phyloP scores from a whole-genome alignment of 2,888 invertebrate genomes.

The Rhorus exstirpatorius region DNA sequence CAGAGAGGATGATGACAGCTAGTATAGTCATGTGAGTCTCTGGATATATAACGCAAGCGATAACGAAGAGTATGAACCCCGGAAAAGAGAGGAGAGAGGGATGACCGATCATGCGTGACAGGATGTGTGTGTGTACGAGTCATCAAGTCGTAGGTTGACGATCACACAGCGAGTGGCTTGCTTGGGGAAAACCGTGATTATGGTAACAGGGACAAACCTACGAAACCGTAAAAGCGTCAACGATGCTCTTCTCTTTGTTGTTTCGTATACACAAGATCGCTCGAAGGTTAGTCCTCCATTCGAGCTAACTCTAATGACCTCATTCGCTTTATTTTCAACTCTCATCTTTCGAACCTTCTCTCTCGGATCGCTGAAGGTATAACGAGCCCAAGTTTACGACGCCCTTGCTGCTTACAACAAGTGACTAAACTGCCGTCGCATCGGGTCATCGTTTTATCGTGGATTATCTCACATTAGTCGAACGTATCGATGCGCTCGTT shows the following conservation, averaged over 20 bases:
- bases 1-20: background rate
- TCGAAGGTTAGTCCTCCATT: slow-evolving; percentile 8
- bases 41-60: too few species aligned
- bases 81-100: background rate
- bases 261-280: slow-evolving; percentile 4
- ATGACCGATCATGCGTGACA: slow-evolving; percentile 13
- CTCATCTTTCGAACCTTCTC: slow-evolving; percentile 4
- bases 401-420: too few species aligned
- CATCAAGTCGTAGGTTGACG: slow-evolving; percentile 34
- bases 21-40: background rate
- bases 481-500: too few species aligned
- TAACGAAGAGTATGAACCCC: slow-evolving; percentile 12
- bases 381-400: slow-evolving; percentile 38
- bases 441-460: too few species aligned
- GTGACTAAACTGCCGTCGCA: too few species aligned
- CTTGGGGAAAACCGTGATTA: too few species aligned
- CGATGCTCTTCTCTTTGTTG: slow-evolving; percentile 46
- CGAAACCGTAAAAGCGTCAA: slow-evolving; percentile 46
- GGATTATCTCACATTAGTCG: too few species aligned
- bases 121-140: slow-evolving; percentile 3
- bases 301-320: slow-evolving; percentile 1
- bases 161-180: background rate
- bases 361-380: too few species aligned
- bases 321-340: slow-evolving; percentile 47
- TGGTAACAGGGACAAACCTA: too few species aligned